These are phyloP conservation scores for Meghimatium bilineatum DNA, from an alignment of 2,888 invertebrate species.

Conservation along the genomic window DNA sequence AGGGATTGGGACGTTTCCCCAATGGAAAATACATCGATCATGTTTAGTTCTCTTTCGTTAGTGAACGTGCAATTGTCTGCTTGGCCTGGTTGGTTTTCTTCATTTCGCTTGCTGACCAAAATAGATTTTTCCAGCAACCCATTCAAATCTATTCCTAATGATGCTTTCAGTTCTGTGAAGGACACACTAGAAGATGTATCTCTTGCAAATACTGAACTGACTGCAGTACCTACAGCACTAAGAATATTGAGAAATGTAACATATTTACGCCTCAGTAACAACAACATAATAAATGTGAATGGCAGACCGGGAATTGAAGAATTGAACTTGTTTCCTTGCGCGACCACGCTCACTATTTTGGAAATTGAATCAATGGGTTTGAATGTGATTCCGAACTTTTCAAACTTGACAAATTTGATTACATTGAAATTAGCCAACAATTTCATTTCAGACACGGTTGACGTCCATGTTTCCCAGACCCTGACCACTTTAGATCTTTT, in stretches of 20 bases:
- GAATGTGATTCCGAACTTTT: background rate
- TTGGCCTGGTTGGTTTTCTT: too few relatives aligned
- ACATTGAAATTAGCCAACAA: background rate
- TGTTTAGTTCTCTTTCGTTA: too few relatives aligned
- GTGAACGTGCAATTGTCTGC: too few relatives aligned
- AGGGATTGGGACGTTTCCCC: too few relatives aligned
- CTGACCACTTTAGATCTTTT: background rate
- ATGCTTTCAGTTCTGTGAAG: background rate
- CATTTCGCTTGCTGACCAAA: too few relatives aligned
- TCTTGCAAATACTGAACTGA: background rate
- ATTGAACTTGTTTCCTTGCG: background rate
- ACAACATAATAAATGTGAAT: background rate
- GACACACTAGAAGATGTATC: background rate
- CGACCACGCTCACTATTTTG: background rate
- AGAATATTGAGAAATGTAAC: background rate
- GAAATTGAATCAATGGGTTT: background rate
- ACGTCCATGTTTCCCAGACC: background rate
- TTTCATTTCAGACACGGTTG: background rate
- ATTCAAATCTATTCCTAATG: background rate
- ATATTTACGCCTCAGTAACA: background rate
- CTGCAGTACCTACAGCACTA: background rate
- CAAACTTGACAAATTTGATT: background rate
- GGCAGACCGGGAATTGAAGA: background rate
- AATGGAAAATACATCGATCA: too few relatives aligned
- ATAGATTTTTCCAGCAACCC: too few relatives aligned